Base-by-base conservation (phyloP, 2,888 invertebrate genomes). In the Napeogenes sylphis region DNA sequence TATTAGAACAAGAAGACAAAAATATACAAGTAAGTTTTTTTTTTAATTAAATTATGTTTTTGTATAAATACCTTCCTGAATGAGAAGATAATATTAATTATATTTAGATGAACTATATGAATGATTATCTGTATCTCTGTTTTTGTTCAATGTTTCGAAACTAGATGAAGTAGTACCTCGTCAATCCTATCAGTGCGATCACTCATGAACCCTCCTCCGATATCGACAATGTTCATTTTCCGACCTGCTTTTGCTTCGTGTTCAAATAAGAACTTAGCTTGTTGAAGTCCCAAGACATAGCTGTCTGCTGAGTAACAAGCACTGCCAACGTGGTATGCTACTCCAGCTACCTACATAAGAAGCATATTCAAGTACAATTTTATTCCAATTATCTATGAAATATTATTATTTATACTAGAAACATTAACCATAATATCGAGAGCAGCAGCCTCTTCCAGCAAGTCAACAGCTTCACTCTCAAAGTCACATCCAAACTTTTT, bases 281-380 rank as follows among this genome's bases (percentile, higher is more conserved):
- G 67, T 42, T 62, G 72, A 14, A 79, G 63, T 3, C 78, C 80
- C 6, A 68, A 53, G 13, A 69, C 67, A 62, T 77, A 75, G 58
- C 77, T 78, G 45, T 76, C 73, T 1, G 59, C 62, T 38, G 78
- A 75, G 0, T 63, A 73, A 60, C 79, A 78, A 0, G 59, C 72
- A 59, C 77, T 77, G 38, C 79, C 79, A 0, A 80, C 79, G 64
- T 82, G 80, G 60, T 79, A 82, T 0, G 80, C 77, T 21, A 80
- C 76, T 2, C 82, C 80, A 0, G 77, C 71, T 3, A 82, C 80
- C 80, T 82, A 59, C 1, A 46, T 59, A 62, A 54, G 1, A 10
- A 45, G n/a, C 2, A 45, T 45, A 5, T 10, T n/a, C 1, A 45
- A 8, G 45, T 45, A 45, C 45, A 45, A 5, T 35, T 35, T 35